phyloP scores from a whole-genome alignment of 2,797 vertebrate genomes.

The Pantherophis alleghaniensis region DNA sequence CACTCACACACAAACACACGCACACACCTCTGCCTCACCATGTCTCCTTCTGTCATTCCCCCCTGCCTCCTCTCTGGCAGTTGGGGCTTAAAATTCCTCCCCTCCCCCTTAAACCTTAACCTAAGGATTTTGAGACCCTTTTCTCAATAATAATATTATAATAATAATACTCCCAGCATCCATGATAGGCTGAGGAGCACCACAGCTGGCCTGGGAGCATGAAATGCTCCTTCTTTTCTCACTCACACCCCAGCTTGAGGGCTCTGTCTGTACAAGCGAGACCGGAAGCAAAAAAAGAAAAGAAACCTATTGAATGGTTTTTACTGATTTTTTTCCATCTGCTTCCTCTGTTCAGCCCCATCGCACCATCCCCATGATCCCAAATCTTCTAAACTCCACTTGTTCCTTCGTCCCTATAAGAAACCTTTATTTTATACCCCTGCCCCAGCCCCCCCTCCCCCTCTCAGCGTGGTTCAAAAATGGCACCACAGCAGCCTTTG shows the following conservation, averaged over 20 bases:
- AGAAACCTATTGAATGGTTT: too few relatives aligned
- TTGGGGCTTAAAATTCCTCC: background rate
- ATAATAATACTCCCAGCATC: background rate
- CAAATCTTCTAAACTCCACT: background rate
- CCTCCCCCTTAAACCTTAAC: background rate
- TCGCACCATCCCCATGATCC: too few relatives aligned
- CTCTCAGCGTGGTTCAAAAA: background rate
- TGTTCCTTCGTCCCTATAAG: background rate
- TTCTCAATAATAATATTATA: background rate
- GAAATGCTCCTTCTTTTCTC: background rate
- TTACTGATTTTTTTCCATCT: background rate
- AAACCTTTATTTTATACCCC: background rate
- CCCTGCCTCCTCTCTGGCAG: background rate
- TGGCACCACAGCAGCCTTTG: background rate
- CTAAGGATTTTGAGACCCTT: background rate
- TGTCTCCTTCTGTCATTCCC: background rate
- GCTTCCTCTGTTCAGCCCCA: background rate
- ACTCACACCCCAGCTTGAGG: background rate
- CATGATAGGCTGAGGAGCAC: background rate
- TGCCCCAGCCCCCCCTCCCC: background rate
- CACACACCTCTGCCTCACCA: background rate
- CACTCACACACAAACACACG: background rate
- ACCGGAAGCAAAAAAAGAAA: background rate
- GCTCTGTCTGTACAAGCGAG: background rate
- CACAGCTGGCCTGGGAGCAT: background rate